Base-by-base conservation (phyloP, 2,113 vertebrate species). In the Mus spicilegus region DNA sequence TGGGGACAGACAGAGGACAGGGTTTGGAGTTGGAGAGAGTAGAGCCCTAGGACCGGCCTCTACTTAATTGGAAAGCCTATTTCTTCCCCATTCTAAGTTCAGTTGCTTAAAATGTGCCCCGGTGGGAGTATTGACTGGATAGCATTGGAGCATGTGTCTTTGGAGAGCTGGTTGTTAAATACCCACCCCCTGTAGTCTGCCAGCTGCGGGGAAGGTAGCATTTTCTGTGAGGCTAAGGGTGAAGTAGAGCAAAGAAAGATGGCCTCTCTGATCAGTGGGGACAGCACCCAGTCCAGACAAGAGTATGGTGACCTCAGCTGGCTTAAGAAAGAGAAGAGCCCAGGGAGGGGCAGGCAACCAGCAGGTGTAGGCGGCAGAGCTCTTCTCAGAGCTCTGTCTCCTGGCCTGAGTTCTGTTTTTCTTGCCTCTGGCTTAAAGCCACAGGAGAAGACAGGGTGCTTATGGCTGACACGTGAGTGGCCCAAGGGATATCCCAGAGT, bases 401-500 rank as follows among this genome's bases (percentile, higher is more conserved):
- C 92, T 63, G 6, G 10, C 72, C 80, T 80, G 3, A 17, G 87
- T 39, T 77, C 51, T 61, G 39, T 36, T 54, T 81, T 49, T 86
- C 94, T 70, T 17, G 20, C 65, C 69, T 80, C 77, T 10, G 61
- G 78, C 86, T 30, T 88, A n/a, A 30, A 46, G 58, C 46, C 87
- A 10, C 26, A 42, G 28, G 69, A 77, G 49, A 63, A 77, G 81
- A 39, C 49, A 6, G 81, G 76, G 67, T 93, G 82, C 85, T 89
- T 3, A 1, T 12, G 72, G 82, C 82, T 91, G 93, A 77, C 90
- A 39, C 39, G 20, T 0, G 6, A 63, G 73, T 93, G 65, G 61
- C 96, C 92, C 24, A 19, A 42, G 78, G 95, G 90, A 39, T 92
- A 95, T 92, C 70, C 69, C n/a, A 19, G 96, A 84, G 85, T 73